Evolutionary conservation across 2,888 invertebrate genomes (phyloP).

Genomic region (Synanthedon vespiformis): DNA sequence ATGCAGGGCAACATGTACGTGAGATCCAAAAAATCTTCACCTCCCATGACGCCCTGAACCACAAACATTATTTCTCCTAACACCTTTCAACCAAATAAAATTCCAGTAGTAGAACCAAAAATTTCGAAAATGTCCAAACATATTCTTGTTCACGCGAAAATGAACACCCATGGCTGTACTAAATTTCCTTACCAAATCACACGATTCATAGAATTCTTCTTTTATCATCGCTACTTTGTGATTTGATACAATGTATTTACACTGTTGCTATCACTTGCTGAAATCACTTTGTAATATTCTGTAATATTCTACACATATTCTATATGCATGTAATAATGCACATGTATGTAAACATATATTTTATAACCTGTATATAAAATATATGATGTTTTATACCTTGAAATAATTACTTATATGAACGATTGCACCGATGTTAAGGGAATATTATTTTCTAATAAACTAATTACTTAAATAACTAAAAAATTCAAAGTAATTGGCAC

Average conservation of each 20-base stretch:
- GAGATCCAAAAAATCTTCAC: background rate
- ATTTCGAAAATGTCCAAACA: background rate
- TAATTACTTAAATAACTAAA: too few relatives aligned
- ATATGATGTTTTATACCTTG: too few relatives aligned
- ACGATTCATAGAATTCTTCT: background rate
- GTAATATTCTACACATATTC: too few relatives aligned
- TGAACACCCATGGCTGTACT: background rate
- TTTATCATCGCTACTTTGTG: background rate
- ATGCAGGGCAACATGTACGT: background rate
- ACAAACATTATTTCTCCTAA: background rate
- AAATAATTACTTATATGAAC: too few relatives aligned
- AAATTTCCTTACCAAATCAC: background rate
- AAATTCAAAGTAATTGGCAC: too few relatives aligned
- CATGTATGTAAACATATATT: too few relatives aligned
- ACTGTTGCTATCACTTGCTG: too few relatives aligned
- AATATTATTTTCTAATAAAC: too few relatives aligned
- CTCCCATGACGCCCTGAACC: background rate
- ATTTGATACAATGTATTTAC: background rate
- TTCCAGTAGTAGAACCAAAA: background rate
- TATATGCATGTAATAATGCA: too few relatives aligned
- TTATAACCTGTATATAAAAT: too few relatives aligned
- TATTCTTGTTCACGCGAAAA: background rate
- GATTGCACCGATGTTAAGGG: too few relatives aligned
- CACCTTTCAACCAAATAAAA: background rate
- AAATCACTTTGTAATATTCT: too few relatives aligned